phyloP scores from a whole-genome alignment of 2,113 vertebrate genomes.

The Lasiurus borealis region DNA sequence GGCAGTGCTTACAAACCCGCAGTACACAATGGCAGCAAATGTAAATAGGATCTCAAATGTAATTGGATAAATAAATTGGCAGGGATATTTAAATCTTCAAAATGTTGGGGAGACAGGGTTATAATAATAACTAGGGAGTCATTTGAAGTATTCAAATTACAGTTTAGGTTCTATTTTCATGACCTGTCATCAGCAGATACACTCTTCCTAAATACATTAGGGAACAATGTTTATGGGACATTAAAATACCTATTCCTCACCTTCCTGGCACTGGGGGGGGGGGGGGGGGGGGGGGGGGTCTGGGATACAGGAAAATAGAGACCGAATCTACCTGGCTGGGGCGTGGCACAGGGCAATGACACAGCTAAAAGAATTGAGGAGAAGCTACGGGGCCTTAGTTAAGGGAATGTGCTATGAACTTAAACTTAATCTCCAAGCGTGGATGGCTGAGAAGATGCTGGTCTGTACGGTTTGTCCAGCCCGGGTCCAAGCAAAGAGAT shows the following conservation, averaged over 20 bases:
- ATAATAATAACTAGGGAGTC: background rate
- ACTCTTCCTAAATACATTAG: background rate
- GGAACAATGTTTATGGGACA: background rate
- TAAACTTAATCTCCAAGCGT: background rate
- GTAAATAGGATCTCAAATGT: background rate
- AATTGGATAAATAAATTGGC: background rate
- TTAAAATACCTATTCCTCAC: background rate
- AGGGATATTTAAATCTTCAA: background rate
- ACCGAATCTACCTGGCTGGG: background rate
- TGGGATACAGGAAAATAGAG: background rate
- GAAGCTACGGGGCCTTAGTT: background rate
- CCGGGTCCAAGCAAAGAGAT: rapidly evolving
- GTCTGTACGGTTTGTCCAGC: no score
- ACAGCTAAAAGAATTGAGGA: background rate
- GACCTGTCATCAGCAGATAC: background rate
- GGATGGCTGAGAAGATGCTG: rapidly evolving
- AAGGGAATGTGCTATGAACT: background rate
- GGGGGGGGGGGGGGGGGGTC: no score
- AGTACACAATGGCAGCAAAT: background rate
- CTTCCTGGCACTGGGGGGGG: background rate
- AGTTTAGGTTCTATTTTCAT: background rate
- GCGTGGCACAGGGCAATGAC: background rate
- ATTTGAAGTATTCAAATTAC: background rate
- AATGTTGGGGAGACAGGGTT: background rate
- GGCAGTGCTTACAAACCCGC: background rate